Evolutionary conservation across 2,797 vertebrate species (phyloP), one percentile per base, ranked within the genome.

Genomic region (Brachyalestes nurse): DNA sequence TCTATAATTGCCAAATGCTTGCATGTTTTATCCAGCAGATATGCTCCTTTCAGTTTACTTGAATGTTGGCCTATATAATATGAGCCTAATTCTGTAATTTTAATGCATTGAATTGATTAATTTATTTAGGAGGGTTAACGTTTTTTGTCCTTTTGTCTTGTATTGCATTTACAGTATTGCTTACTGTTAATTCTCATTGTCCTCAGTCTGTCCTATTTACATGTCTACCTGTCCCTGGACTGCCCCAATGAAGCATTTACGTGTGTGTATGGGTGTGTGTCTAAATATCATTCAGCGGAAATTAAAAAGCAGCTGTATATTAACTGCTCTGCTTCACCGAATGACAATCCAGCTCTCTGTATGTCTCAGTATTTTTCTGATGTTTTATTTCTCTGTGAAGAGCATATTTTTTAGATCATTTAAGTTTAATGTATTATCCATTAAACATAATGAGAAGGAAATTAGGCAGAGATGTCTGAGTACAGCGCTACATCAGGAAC

Each of bases 21-120:
- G 85, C 85, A 86, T 84, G 85, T 83, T 71, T 74, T 64, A 75
- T 78, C 4, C 21, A 57, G 80, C 45, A 25, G 49, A 82, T 72
- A 71, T 75, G 71, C 72, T 84, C n/a, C 42, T 6, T 28, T 78
- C 78, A 47, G 75, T 40, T 69, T 79, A 71, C 78, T 77, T 83
- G 78, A 83, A 81, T 45, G 25, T 62, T 80, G 58, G 77, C 71
- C 45, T 72, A 78, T 34, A 23, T 70, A 70, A 78, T 67, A 78
- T 71, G 42, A 28, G 17, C 42, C 53, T 49, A 6, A 51, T 14
- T 71, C 5, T 49, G 38, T 82, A 38, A 55, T 62, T 65, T 78
- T 23, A 47, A 79, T 65, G 65, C 51, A 76, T 80, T 66, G 28
- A 66, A 65, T 80, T 9, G 25, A 61, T 67, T 58, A 45, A 25